phyloP scores from a whole-genome alignment of 2,113 vertebrate species.

The Alexandromys fortis region DNA sequence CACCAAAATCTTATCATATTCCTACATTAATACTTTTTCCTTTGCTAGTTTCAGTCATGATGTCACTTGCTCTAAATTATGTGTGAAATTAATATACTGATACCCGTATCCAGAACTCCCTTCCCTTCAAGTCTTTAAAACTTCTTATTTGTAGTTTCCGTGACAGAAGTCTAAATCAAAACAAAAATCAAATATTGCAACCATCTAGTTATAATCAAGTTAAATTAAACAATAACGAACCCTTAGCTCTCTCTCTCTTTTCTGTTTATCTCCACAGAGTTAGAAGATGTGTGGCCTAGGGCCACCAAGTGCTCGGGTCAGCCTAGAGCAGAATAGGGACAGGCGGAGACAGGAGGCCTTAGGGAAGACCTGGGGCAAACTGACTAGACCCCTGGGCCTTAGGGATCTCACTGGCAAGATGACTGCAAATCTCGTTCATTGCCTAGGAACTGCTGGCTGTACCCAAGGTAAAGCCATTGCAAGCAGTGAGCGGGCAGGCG shows the following conservation, averaged over 20 bases:
- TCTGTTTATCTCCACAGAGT: background rate
- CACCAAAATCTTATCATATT: background rate
- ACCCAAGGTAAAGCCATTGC: background rate
- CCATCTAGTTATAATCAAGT: background rate
- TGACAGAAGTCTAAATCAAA: conserved; percentile 1
- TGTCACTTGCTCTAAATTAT: conserved; percentile 27
- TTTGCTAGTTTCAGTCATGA: background rate
- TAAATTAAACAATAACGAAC: background rate
- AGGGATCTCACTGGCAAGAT: background rate
- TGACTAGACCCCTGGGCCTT: background rate
- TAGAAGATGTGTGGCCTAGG: background rate
- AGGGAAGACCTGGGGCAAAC: background rate
- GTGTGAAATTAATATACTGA: background rate
- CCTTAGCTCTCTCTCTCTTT: background rate
- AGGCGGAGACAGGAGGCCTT: background rate
- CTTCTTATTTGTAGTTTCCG: background rate
- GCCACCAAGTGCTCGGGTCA: background rate
- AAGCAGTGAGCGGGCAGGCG: background rate
- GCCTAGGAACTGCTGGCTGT: background rate
- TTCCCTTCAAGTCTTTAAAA: conserved; percentile 9
- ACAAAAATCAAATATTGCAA: background rate
- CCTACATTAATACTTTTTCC: background rate
- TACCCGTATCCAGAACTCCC: background rate
- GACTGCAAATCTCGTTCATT: background rate
- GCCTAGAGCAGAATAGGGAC: background rate